These are phyloP conservation scores for Apoda limacodes DNA, from an alignment of 2,888 invertebrate genomes.

Conservation along the genomic window DNA sequence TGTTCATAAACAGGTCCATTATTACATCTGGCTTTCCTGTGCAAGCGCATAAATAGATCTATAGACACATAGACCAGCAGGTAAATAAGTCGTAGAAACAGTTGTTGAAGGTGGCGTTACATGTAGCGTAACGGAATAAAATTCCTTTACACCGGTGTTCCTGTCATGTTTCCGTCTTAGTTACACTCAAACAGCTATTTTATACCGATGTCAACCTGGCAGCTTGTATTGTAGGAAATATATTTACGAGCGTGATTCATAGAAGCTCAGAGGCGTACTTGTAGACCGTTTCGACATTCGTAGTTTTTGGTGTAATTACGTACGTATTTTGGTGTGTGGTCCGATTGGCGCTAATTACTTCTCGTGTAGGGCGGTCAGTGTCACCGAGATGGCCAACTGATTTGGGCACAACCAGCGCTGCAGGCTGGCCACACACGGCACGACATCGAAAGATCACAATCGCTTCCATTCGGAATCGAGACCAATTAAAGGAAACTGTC, in stretches of 20 bases:
- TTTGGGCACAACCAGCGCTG: conserved; percentile 34
- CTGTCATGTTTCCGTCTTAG: conserved; percentile 46
- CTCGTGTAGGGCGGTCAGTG: conserved; percentile 31
- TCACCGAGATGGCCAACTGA: conserved; percentile 42
- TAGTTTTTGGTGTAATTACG: conserved; percentile 12
- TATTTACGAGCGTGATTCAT: conserved; percentile 2
- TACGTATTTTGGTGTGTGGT: conserved; percentile 17
- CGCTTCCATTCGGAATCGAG: conserved; percentile 39
- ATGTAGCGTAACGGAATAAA: conserved; percentile 44
- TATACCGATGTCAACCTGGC: conserved; percentile 37
- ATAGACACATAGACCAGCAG: background rate
- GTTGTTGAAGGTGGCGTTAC: conserved; percentile 24
- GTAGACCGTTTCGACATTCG: background rate
- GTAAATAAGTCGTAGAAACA: conserved; percentile 19
- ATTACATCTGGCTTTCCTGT: conserved; percentile 3
- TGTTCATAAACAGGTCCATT: conserved; percentile 24
- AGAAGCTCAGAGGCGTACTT: background rate
- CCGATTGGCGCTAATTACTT: conserved; percentile 37
- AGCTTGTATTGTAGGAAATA: conserved; percentile 21
- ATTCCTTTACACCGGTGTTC: conserved; percentile 40
- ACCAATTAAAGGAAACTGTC: conserved; percentile 56
- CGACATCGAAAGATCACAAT: conserved; percentile 39
- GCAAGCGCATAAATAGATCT: no score
- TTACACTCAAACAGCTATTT: conserved; percentile 38
- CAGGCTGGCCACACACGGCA: conserved; percentile 27